Evolutionary conservation across 2,113 vertebrate genomes (phyloP), one percentile per base, ranked within the genome.

Genomic region (Diadophis punctatus): DNA sequence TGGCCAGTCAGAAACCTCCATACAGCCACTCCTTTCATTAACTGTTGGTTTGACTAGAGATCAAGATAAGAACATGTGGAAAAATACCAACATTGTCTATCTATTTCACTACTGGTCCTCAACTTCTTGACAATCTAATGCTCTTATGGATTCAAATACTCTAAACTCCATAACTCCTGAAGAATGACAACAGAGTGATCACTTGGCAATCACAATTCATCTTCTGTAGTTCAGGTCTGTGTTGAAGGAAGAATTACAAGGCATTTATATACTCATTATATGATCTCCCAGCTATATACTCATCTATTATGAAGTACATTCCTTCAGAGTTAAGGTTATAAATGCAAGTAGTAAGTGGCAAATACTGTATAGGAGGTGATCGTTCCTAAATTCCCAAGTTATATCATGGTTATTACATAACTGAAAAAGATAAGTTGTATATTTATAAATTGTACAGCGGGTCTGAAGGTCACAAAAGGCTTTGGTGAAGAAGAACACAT

Each of bases 11-110:
- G 48, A 92, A 52, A 16, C 43, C 58, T 68, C n/a, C 1, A 4
- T 88, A 46, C 48, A 88, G 87, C 60, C 56, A 80, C 91, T 88
- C 90, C 91, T 34, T 90, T 90, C 63, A 85, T 88, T 52, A 90
- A 34, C 80, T 89, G 39, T 86, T 53, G 20, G 39, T 52, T n/a
- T 91, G 53, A 88, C 84, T 84, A 56, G 49, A 48, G 30, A 1
- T 10, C 46, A 34, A 30, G 4, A 14, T 27, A 16, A 1, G 4
- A n/a, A 55, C 89, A 93, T 7, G 9, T 89, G 89, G 34, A 12
- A 8, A 1, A 52, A 27, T 86, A 48, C 55, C 92, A 86, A 48
- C 27, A 43, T 60, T 93, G 43, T 25, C 14, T 11, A 27, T 51
- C 23, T 4, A 27, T 39, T 86, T 86, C 10, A 60, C 14, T 30